Evolutionary conservation across 2,113 vertebrate species (phyloP).

Genomic region (Anguilla japonica): DNA sequence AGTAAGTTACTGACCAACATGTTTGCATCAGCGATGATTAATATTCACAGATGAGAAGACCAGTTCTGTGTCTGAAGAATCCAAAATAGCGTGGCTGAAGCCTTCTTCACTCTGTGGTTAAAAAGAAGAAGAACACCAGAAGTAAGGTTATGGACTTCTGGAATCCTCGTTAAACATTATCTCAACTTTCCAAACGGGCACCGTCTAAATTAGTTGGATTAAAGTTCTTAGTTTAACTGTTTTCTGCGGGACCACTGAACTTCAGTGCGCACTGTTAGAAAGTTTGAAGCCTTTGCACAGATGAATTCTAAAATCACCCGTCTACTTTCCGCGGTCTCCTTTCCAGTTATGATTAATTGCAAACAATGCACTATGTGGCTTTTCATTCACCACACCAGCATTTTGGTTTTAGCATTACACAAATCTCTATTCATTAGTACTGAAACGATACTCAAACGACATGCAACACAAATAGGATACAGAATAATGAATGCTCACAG

Average conservation of each 20-base stretch:
- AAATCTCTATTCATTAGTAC: neutral
- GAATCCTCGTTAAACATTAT: constrained; percentile 65
- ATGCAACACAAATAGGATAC: neutral
- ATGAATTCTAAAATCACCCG: neutral
- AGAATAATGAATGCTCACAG: neutral
- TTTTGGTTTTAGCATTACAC: neutral
- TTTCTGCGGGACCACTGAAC: constrained; percentile 12
- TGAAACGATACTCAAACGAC: neutral
- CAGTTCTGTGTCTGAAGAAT: constrained; percentile 4
- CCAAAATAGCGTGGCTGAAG: neutral
- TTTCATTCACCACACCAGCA: constrained; percentile 7
- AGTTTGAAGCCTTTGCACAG: constrained; percentile 12
- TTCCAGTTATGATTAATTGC: neutral
- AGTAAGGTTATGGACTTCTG: constrained; percentile 18
- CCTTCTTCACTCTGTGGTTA: constrained; percentile 15
- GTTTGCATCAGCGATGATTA: neutral
- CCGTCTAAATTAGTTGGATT: constrained; percentile 54
- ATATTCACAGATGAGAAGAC: neutral
- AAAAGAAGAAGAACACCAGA: neutral
- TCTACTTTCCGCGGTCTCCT: neutral
- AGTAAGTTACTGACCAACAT: constrained; percentile 17
- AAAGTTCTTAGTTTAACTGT: constrained; percentile 53
- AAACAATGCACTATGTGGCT: neutral
- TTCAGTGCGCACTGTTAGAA: constrained; percentile 36
- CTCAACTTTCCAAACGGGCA: constrained; percentile 58